Evolutionary conservation across 2,888 invertebrate species (phyloP).

Genomic region (Calameuta filiformis): DNA sequence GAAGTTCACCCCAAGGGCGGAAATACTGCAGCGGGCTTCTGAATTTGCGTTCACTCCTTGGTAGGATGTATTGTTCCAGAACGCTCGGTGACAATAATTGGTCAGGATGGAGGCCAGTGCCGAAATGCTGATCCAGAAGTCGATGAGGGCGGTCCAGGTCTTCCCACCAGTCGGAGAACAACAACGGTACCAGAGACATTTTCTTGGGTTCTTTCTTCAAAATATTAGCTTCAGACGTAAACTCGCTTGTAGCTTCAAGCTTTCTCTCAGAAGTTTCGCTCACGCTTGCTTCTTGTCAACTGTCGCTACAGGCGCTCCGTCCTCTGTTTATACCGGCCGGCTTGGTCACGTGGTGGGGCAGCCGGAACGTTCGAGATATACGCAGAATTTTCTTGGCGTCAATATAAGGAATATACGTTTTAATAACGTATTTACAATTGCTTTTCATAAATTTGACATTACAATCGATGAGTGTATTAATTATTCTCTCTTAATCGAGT

Average conservation of each 20-base stretch:
- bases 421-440: background rate
- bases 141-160: constrained; percentile 80
- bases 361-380: constrained; percentile 2
- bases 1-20: constrained; percentile 37
- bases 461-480: background rate
- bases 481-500: background rate
- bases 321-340: constrained; percentile 28
- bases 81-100: constrained; percentile 67
- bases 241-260: background rate
- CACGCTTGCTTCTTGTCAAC: constrained; percentile 17
- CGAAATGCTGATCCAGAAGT: constrained; percentile 84
- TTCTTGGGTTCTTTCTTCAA: constrained; percentile 36
- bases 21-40: constrained; percentile 27
- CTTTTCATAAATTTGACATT: background rate
- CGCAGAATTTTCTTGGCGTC: background rate
- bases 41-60: background rate
- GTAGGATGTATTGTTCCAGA: constrained; percentile 4
- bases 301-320: constrained; percentile 12
- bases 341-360: background rate
- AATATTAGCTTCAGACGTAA: background rate
- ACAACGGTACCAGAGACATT: constrained; percentile 85
- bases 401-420: background rate
- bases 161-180: constrained; percentile 90
- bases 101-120: constrained; percentile 77
- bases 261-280: background rate